Evolutionary conservation across 2,888 invertebrate species (phyloP).

Genomic region (Caenorhabditis plicata): DNA sequence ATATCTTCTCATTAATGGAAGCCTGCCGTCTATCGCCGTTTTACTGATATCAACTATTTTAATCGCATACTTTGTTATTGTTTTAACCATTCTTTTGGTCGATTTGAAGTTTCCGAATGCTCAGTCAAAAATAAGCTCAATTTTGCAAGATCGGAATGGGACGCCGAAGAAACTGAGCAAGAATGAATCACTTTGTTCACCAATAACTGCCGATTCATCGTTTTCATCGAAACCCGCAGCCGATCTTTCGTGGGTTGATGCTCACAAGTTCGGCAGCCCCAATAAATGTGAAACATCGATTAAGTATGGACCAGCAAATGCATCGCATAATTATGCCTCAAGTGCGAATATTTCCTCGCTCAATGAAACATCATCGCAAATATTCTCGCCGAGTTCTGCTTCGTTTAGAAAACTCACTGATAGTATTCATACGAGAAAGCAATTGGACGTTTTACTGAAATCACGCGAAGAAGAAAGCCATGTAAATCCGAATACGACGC

Average conservation of each 20-base stretch:
- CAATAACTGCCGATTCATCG: too few relatives aligned
- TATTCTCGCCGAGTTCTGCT: conserved; percentile 16
- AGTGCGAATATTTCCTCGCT: conserved; percentile 12
- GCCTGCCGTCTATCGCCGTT: not conserved
- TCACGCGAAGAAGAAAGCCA: conserved; percentile 14
- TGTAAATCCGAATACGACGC: conserved; percentile 15
- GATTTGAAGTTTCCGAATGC: conserved; percentile 23
- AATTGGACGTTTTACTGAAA: conserved; percentile 29
- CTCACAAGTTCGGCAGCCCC: conserved; percentile 28
- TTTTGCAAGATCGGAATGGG: not conserved
- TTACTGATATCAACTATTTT: conserved; percentile 1
- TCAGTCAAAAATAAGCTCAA: not conserved
- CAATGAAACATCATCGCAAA: conserved; percentile 5
- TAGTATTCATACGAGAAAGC: conserved; percentile 41
- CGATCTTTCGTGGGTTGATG: conserved; percentile 28
- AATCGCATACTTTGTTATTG: not conserved
- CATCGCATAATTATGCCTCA: not conserved
- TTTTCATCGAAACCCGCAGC: too few relatives aligned
- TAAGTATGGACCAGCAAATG: conserved; percentile 1
- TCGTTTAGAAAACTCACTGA: conserved; percentile 20
- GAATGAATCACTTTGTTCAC: too few relatives aligned
- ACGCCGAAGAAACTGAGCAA: too few relatives aligned
- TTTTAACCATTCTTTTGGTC: conserved; percentile 5
- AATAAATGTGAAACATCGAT: too few relatives aligned
- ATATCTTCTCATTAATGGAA: conserved; percentile 11